Evolutionary conservation across 23 tunicate genomes (phyloP).

Genomic region (Styela clava): DNA sequence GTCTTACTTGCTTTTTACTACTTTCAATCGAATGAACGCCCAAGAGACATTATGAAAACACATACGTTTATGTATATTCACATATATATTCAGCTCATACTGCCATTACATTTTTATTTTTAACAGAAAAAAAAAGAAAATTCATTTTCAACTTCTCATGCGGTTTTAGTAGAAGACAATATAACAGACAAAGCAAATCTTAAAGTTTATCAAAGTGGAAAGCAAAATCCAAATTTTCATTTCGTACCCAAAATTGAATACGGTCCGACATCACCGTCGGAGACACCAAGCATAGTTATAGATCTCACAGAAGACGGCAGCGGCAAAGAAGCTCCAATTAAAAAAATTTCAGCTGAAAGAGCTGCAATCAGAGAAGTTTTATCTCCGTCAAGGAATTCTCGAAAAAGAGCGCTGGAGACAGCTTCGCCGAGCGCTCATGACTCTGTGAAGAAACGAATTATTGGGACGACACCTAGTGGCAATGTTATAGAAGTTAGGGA

Average conservation of each 20-base stretch:
- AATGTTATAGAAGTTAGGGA: slow-evolving; percentile 3
- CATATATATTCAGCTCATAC: too few species aligned
- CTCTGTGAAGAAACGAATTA: not conserved
- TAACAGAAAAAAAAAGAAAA: too few species aligned
- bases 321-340: not conserved
- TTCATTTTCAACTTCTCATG: too few species aligned
- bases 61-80: too few species aligned
- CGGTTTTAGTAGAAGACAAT: too few species aligned
- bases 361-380: not conserved
- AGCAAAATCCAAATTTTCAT: too few species aligned
- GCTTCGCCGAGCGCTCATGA: not conserved
- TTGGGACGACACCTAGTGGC: not conserved
- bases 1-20: too few species aligned
- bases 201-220: too few species aligned
- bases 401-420: slow-evolving; percentile 4
- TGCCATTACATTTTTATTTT: too few species aligned
- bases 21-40: too few species aligned
- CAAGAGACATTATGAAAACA: too few species aligned
- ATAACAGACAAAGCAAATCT: too few species aligned
- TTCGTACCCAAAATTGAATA: not conserved
- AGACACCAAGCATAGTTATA: not conserved
- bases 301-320: not conserved
- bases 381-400: not conserved
- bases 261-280: not conserved
- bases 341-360: not conserved